phyloP scores from a whole-genome alignment of 2,888 invertebrate species.

The Agapostemon virescens region DNA sequence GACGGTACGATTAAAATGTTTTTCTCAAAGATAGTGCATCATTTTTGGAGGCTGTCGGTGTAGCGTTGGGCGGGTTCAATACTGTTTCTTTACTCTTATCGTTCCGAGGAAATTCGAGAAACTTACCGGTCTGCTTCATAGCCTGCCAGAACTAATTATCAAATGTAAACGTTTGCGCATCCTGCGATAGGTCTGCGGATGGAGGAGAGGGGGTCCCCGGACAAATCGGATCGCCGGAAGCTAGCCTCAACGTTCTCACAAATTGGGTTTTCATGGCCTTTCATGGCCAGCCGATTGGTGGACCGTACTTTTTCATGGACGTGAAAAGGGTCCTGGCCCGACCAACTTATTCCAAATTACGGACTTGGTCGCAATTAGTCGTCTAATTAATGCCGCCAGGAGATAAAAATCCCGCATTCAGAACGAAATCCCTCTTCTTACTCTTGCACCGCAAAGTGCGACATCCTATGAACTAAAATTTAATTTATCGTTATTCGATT shows the following conservation, averaged over 20 bases:
- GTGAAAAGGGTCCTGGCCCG: neutral
- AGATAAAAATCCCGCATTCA: constrained; percentile 40
- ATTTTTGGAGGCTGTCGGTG: neutral
- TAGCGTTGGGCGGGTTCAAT: neutral
- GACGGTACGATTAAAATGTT: neutral
- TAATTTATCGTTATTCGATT: too few relatives aligned
- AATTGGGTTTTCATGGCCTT: constrained; percentile 14
- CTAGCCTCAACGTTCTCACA: neutral
- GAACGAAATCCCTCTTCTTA: constrained; percentile 29
- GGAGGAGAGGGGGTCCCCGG: neutral
- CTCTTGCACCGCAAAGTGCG: neutral
- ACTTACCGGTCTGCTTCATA: neutral
- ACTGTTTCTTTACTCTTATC: neutral
- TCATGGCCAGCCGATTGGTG: neutral
- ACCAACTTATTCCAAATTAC: constrained; percentile 5
- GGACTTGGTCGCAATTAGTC: constrained; percentile 48
- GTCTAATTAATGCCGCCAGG: constrained; percentile 45
- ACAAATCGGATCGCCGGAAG: constrained; percentile 16
- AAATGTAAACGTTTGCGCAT: constrained; percentile 26
- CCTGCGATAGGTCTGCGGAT: neutral
- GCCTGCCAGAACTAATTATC: constrained; percentile 23
- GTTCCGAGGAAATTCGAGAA: neutral
- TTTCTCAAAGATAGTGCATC: too few relatives aligned
- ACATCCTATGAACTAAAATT: too few relatives aligned
- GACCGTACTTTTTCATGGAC: constrained; percentile 30